Evolutionary conservation across 2,797 vertebrate genomes (phyloP).

Genomic region (Lacerta bilineata): DNA sequence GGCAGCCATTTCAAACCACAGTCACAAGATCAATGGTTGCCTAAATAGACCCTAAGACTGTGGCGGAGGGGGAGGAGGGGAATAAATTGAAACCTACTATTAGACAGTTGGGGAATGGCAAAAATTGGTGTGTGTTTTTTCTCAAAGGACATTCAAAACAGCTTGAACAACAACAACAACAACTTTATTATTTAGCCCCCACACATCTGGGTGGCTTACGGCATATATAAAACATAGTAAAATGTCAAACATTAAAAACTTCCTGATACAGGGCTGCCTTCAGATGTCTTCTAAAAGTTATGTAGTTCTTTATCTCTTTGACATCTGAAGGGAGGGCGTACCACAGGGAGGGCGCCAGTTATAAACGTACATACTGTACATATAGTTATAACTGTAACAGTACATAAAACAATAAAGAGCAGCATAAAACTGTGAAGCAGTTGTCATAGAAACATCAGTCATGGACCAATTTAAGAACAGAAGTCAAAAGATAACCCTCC

Average conservation of each 20-base stretch:
- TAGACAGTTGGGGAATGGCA: not conserved
- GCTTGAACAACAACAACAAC: not conserved
- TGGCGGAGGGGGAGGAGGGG: not conserved
- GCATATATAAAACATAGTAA: too few species aligned
- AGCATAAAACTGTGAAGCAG: slow-evolving; percentile 15
- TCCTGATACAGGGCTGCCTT: too few species aligned
- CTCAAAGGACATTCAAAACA: not conserved
- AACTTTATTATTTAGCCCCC: too few species aligned
- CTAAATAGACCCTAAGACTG: not conserved
- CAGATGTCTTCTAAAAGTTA: too few species aligned
- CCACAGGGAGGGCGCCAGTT: too few species aligned
- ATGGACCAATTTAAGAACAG: not conserved
- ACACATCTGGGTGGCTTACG: too few species aligned
- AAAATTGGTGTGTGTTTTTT: not conserved
- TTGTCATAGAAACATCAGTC: slow-evolving; percentile 3
- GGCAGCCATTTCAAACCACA: not conserved
- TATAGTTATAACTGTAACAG: not conserved
- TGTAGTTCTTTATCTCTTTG: too few species aligned
- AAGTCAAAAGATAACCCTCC: not conserved
- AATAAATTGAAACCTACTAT: not conserved
- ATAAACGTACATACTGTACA: too few species aligned
- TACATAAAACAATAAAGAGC: slow-evolving; percentile 2
- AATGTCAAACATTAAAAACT: too few species aligned
- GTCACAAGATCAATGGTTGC: not conserved
- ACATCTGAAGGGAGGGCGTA: too few species aligned